phyloP scores from a whole-genome alignment of 2,113 vertebrate species.

The Triplophysa siluroides region DNA sequence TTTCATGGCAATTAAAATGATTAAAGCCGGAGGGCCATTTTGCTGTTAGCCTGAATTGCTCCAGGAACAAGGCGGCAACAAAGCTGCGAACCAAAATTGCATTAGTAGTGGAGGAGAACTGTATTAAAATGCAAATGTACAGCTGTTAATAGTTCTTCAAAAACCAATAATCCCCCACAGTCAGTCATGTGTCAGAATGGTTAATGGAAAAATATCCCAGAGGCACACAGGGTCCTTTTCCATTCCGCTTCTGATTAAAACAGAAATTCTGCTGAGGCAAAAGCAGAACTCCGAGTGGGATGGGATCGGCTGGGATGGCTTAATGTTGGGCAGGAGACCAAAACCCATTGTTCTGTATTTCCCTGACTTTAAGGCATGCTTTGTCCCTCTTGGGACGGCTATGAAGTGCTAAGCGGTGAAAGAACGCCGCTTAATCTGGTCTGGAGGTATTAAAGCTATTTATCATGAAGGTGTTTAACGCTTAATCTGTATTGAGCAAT shows the following conservation, averaged over 20 bases:
- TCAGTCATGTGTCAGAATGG: constrained; percentile 99
- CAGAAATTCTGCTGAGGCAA: constrained; percentile 85
- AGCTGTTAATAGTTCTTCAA: constrained; percentile 99
- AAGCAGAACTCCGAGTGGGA: constrained; percentile 74
- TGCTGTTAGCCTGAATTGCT: constrained; percentile 80
- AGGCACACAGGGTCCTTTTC: constrained; percentile 87
- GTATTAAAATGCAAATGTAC: constrained; percentile 99
- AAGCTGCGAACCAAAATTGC: constrained; percentile 94
- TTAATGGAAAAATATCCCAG: constrained; percentile 99
- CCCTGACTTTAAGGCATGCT: constrained; percentile 55
- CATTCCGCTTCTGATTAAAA: constrained; percentile 98
- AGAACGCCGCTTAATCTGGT: constrained; percentile 55
- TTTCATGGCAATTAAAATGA: constrained; percentile 78
- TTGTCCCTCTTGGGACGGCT: constrained; percentile 52
- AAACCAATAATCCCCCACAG: constrained; percentile 99
- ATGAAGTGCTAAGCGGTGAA: constrained; percentile 49
- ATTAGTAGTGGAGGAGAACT: constrained; percentile 95
- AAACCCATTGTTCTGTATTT: constrained; percentile 61
- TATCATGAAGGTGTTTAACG: constrained; percentile 41
- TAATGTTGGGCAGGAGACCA: constrained; percentile 60
- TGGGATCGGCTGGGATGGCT: constrained; percentile 62
- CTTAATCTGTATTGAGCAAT: constrained; percentile 45
- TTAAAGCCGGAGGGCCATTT: constrained; percentile 71
- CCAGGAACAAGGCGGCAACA: constrained; percentile 88
- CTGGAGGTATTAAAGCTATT: constrained; percentile 57